Percentiles rank a stretch among this genome's conserved stretches.
These are phyloP conservation scores for Lophotis ruficrista DNA, from an alignment of 2,113 vertebrate genomes.

Conservation along the genomic window DNA sequence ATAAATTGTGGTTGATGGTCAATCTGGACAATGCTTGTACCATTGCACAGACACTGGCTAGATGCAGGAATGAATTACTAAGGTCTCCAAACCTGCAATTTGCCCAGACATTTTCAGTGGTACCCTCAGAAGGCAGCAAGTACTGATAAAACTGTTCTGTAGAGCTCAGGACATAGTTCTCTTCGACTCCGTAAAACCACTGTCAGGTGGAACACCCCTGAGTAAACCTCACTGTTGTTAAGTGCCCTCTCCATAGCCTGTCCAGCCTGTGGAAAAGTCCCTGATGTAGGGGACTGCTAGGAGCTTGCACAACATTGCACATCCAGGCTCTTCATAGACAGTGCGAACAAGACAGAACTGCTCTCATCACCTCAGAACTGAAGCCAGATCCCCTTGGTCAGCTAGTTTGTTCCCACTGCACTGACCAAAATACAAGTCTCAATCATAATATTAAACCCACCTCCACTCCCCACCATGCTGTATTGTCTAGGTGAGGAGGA, in stretches of 20 bases:
- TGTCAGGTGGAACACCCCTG: neutral
- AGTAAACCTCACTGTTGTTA: neutral
- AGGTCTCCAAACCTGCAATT: neutral
- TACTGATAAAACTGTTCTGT: neutral
- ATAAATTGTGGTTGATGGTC: neutral
- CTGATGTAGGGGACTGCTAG: neutral
- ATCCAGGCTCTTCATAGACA: neutral
- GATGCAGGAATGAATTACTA: neutral
- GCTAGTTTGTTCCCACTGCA: neutral
- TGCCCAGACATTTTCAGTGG: neutral
- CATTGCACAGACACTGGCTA: neutral
- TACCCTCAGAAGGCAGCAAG: neutral
- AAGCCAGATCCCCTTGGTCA: neutral
- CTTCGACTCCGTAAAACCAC: neutral
- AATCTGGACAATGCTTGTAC: neutral
- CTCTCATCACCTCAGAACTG: fast-evolving
- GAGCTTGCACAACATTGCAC: fast-evolving
- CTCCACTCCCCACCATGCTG: neutral
- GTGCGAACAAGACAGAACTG: neutral
- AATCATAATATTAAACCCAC: neutral
- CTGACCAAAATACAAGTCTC: neutral
- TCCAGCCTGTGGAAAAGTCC: neutral
- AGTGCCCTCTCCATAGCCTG: neutral
- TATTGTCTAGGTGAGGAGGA: neutral
- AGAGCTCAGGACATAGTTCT: neutral